Conservation (phyloP, 2,113 vertebrate species). For the Gymnocephalus cernua region DNA sequence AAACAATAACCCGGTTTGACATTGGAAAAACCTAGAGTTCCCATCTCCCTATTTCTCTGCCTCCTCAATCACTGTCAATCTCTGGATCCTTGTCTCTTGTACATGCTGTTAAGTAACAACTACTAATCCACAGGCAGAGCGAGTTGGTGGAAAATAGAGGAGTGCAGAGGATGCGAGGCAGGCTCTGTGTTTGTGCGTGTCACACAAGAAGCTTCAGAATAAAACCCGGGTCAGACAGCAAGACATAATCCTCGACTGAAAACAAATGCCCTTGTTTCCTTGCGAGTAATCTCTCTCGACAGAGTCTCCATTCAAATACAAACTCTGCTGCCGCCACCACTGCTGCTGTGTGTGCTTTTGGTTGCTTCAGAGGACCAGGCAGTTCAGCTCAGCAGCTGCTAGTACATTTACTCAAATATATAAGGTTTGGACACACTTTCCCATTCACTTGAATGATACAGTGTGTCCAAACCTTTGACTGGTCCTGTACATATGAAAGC, state of each 20-base stretch:
- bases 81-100: neutral
- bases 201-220: conserved; percentile 22
- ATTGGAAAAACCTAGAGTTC: conserved; percentile 24
- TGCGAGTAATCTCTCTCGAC: conserved; percentile 52
- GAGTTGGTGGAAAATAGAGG: conserved; percentile 3
- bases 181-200: neutral
- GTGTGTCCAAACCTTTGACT: too few species aligned
- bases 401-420: too few species aligned
- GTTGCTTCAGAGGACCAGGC: neutral
- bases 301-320: conserved; percentile 53
- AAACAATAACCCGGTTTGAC: conserved; percentile 52
- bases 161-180: neutral
- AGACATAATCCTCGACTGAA: conserved; percentile 51
- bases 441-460: too few species aligned
- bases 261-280: conserved; percentile 59
- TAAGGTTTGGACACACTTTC: too few species aligned
- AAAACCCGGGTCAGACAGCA: conserved; percentile 31
- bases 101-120: neutral
- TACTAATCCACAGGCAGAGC: conserved; percentile 25
- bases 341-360: conserved; percentile 26
- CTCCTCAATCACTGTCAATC: conserved; percentile 5
- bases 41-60: neutral
- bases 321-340: neutral
- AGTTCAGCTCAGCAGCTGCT: neutral
- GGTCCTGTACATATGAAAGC: too few species aligned